These are phyloP conservation scores for Diarsia rubi DNA, from an alignment of 2,888 invertebrate genomes.

Conservation along the genomic window DNA sequence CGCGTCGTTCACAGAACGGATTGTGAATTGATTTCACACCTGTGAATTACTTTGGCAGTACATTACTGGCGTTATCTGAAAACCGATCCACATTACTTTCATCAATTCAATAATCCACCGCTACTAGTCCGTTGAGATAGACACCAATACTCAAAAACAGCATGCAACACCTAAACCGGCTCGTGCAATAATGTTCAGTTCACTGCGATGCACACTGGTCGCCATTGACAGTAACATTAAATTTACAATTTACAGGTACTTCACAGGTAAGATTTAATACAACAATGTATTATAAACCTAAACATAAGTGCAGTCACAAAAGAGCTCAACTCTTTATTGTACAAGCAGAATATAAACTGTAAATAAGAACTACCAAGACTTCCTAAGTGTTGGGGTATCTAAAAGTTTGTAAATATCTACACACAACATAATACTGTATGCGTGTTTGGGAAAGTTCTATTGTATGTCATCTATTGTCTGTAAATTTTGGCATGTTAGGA, in stretches of 20 bases:
- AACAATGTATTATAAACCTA: slow-evolving; percentile 86
- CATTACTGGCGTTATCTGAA: slow-evolving; percentile 84
- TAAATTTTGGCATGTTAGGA: slow-evolving; percentile 66
- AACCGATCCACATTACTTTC: slow-evolving; percentile 77
- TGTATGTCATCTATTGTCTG: slow-evolving; percentile 59
- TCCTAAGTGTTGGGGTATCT: slow-evolving; percentile 59
- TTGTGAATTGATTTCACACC: slow-evolving; percentile 87
- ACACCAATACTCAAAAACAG: slow-evolving; percentile 87
- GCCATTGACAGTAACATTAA: slow-evolving; percentile 82
- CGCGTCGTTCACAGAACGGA: slow-evolving; percentile 91
- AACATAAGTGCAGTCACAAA: slow-evolving; percentile 85
- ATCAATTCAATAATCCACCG: slow-evolving; percentile 85
- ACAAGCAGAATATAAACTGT: slow-evolving; percentile 72
- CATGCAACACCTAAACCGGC: slow-evolving; percentile 84
- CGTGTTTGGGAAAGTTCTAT: slow-evolving; percentile 40
- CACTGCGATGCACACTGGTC: slow-evolving; percentile 87
- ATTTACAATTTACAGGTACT: slow-evolving; percentile 91
- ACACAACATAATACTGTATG: slow-evolving; percentile 41
- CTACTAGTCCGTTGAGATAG: slow-evolving; percentile 81
- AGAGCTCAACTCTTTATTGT: slow-evolving; percentile 86
- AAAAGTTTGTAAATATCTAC: slow-evolving; percentile 51
- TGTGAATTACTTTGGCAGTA: slow-evolving; percentile 90
- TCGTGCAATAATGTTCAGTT: slow-evolving; percentile 80
- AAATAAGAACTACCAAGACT: slow-evolving; percentile 62
- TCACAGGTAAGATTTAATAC: slow-evolving; percentile 89